phyloP scores from a whole-genome alignment of 2,113 vertebrate genomes.

The Proteles cristata region DNA sequence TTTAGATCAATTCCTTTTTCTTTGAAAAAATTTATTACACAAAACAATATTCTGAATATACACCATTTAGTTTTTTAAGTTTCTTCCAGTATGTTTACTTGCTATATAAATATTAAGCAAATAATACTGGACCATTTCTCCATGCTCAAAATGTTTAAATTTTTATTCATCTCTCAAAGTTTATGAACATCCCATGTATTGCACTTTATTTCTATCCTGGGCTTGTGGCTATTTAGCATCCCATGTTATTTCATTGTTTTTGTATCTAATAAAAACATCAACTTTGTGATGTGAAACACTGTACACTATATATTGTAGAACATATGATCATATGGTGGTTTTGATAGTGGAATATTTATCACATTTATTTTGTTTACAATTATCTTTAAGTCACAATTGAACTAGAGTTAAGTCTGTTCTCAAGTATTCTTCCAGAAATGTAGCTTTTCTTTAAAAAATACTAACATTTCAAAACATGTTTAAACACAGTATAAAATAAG shows the following conservation, averaged over 20 bases:
- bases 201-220: background rate
- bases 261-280: background rate
- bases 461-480: background rate
- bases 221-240: background rate
- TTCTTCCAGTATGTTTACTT: background rate
- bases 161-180: background rate
- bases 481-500: background rate
- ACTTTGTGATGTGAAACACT: background rate
- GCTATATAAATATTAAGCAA: background rate
- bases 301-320: background rate
- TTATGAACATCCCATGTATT: background rate
- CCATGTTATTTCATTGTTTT: background rate
- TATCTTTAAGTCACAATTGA: background rate
- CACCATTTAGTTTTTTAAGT: background rate
- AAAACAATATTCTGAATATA: background rate
- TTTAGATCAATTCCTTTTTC: background rate
- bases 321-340: background rate
- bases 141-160: background rate
- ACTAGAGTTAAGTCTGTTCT: background rate
- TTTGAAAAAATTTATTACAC: background rate
- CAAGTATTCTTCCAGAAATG: background rate
- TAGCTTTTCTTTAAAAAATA: background rate
- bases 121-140: background rate
- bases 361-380: constrained; percentile 5
- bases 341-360: background rate